phyloP scores from a whole-genome alignment of 2,888 invertebrate species.

The Nemoura dubitans region DNA sequence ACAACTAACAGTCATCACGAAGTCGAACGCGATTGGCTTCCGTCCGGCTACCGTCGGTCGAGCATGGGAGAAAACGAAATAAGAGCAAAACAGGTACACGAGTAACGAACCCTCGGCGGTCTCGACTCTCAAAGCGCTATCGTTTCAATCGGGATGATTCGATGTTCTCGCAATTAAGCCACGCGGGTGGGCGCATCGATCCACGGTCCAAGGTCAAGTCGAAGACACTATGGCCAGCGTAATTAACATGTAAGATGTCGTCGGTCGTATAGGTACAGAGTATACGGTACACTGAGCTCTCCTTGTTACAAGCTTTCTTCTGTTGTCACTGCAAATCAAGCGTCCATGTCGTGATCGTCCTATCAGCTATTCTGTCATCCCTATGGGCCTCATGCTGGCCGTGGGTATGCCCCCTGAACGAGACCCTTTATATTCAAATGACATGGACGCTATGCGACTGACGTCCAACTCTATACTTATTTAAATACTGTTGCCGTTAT shows the following conservation, averaged over 20 bases:
- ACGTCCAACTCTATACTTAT: slow-evolving; percentile 1
- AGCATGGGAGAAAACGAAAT: neutral
- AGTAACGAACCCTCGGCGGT: neutral
- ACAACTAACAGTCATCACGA: neutral
- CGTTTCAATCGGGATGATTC: neutral
- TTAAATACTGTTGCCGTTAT: slow-evolving; percentile 20
- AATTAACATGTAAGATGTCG: slow-evolving; percentile 7
- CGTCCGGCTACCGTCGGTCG: neutral
- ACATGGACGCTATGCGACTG: neutral
- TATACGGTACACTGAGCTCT: neutral
- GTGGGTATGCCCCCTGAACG: neutral
- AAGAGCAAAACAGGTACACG: neutral
- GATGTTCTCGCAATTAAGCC: neutral
- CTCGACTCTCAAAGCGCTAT: neutral
- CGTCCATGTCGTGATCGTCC: neutral
- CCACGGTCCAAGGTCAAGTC: neutral
- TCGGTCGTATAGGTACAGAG: neutral
- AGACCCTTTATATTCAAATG: neutral
- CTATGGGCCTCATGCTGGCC: slow-evolving; percentile 9
- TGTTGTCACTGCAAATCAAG: neutral
- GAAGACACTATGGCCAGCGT: neutral
- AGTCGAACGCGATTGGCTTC: neutral
- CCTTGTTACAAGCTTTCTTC: neutral
- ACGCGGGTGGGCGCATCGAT: neutral
- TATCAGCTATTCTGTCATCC: slow-evolving; percentile 10